Percentiles rank a stretch among this genome's conserved stretches.
Conservation (phyloP, 2,888 invertebrate genomes). For the Cacoxenus indagator region DNA sequence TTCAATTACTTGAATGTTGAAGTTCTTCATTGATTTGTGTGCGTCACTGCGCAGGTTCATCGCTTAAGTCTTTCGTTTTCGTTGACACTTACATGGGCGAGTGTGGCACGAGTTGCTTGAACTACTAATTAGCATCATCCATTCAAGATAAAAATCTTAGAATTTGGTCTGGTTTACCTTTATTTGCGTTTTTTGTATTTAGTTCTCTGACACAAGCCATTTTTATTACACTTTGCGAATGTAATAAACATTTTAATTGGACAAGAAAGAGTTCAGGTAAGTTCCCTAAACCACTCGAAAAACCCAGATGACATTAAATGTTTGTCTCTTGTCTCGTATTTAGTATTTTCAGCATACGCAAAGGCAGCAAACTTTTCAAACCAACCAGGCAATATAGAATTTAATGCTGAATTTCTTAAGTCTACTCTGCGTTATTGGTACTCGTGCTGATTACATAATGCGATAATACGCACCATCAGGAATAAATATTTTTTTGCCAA, state of each 20-base stretch:
- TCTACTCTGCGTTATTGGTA: conserved; percentile 38
- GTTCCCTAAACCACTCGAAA: too few species aligned
- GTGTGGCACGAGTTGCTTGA: not conserved
- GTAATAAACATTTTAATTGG: not conserved
- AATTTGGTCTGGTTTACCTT: not conserved
- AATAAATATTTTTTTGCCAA: conserved; percentile 6
- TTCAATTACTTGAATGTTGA: not conserved
- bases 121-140: not conserved
- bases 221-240: not conserved
- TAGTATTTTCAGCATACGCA: too few species aligned
- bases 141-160: not conserved
- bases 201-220: conserved; percentile 48
- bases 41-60: conserved; percentile 46
- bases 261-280: not conserved
- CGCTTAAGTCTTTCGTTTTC: conserved; percentile 61
- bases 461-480: conserved; percentile 47
- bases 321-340: too few species aligned
- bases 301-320: too few species aligned
- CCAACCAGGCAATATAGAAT: not conserved
- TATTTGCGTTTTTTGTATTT: conserved; percentile 21
- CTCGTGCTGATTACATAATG: conserved; percentile 62
- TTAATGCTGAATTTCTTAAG: not conserved
- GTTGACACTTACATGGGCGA: not conserved
- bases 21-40: not conserved
- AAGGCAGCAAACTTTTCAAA: not conserved